Evolutionary conservation across 2,888 invertebrate genomes (phyloP), one percentile per base, ranked within the genome.

Genomic region (Ischnus inquisitorius): DNA sequence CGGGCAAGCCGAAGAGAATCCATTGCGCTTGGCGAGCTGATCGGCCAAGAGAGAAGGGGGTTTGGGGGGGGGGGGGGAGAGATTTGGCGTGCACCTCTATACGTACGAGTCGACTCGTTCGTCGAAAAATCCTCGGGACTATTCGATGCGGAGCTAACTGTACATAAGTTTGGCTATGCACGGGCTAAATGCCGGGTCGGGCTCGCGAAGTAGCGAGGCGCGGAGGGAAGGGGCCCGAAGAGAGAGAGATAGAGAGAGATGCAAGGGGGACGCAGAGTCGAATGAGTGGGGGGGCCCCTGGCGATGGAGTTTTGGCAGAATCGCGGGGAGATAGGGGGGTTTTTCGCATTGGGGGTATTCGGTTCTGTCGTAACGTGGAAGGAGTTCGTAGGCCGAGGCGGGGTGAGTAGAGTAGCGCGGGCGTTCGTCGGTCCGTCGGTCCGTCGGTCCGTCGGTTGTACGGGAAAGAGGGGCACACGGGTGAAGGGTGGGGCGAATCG

Each of bases 81-180:
- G 2, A 25, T 60, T 60, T 60, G 25, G 57, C 57, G 57, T 60
- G 57, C 57, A 65, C 41, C 65, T 41, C 65, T 41, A 65, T 41
- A 65, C 41, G 41, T 41, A 65, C 57, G 57, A 60, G 57, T 60
- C 28, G 57, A 60, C 22, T 60, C 57, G 57, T 60, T 60, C 57
- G 83, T 75, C 86, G 88, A 89, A 89, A 89, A 89, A 88, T 90
- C 85, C 87, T 84, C 88, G 87, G 79, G 88, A 88, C 89, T 87
- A 88, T 90, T 90, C 84, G 90, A 90, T 88, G 89, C 89, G 88
- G 65, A 74, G 90, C 88, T 90, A 92, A 92, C 91, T 90, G 91
- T 92, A 91, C 90, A 90, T 89, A 91, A 92, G 90, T 92, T 93
- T 89, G 91, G 90, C 91, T 92, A 90, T 90, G 92, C 89, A 87